These are phyloP conservation scores for Hymenochirus boettgeri DNA, from an alignment of 2,113 vertebrate genomes.

Conservation along the genomic window DNA sequence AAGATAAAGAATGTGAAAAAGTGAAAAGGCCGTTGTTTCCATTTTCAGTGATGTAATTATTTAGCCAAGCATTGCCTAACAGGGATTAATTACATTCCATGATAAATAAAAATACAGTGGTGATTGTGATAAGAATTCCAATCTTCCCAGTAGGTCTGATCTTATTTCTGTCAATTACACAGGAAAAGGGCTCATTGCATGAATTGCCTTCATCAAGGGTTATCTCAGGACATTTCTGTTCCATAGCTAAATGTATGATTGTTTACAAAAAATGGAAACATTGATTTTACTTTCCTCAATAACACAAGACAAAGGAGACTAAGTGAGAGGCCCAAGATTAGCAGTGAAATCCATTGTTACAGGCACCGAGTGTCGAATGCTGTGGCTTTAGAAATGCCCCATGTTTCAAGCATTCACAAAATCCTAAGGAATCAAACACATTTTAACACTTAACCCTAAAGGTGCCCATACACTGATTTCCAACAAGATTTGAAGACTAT, in stretches of 20 bases:
- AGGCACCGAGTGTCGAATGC: background rate
- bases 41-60: no score
- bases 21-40: no score
- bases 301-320: background rate
- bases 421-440: no score
- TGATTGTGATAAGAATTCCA: conserved; percentile 11
- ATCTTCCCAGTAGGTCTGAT: conserved; percentile 10
- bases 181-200: conserved; percentile 13
- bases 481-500: no score
- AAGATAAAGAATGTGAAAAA: no score
- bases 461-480: no score
- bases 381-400: no score
- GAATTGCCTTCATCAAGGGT: conserved; percentile 10
- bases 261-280: conserved; percentile 16
- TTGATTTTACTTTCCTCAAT: conserved; percentile 13
- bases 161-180: conserved; percentile 14
- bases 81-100: conserved; percentile 9
- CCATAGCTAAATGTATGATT: conserved; percentile 19
- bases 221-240: conserved; percentile 13
- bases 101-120: background rate
- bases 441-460: no score
- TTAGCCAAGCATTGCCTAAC: background rate
- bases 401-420: no score
- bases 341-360: background rate
- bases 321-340: background rate